Conservation (phyloP, 2,797 vertebrate species). For the Melanotaenia boesemani region DNA sequence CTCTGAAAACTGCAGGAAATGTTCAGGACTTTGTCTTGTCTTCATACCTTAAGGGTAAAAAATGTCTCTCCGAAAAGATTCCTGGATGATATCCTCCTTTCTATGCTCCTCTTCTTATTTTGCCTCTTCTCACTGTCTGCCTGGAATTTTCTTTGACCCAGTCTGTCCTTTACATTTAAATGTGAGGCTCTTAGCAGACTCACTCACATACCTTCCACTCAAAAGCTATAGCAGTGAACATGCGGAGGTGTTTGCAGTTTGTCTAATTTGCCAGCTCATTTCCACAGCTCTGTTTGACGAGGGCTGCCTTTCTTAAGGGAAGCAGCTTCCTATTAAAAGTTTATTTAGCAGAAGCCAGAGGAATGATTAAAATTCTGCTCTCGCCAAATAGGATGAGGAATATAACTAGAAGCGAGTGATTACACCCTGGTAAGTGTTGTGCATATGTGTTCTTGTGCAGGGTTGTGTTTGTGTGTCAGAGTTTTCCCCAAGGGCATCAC, state of each 20-base stretch:
- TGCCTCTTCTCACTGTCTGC: not conserved
- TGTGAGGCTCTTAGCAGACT: conserved; percentile 34
- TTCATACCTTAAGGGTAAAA: conserved; percentile 8
- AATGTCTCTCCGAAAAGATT: conserved; percentile 16
- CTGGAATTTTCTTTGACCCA: conserved; percentile 11
- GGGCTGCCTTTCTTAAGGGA: conserved; percentile 49
- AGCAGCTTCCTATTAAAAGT: conserved; percentile 58
- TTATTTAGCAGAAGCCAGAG: conserved; percentile 64
- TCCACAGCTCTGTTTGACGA: conserved; percentile 34
- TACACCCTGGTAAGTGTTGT: conserved; percentile 40
- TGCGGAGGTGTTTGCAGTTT: conserved; percentile 42
- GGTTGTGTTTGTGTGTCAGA: conserved; percentile 17
- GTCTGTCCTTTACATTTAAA: conserved; percentile 39
- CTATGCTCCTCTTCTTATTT: conserved; percentile 20
- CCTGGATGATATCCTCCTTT: conserved; percentile 32
- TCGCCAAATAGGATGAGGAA: conserved; percentile 48
- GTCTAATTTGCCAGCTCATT: conserved; percentile 60
- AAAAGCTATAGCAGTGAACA: conserved; percentile 21
- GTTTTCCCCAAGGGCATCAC: conserved; percentile 45
- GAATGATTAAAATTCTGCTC: conserved; percentile 61
- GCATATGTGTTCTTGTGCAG: not conserved
- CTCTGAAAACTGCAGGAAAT: conserved; percentile 52
- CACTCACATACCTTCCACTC: conserved; percentile 18
- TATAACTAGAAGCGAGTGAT: conserved; percentile 11
- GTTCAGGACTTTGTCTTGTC: conserved; percentile 41